phyloP scores from a whole-genome alignment of 2,888 invertebrate genomes.

The Deilephila elpenor region DNA sequence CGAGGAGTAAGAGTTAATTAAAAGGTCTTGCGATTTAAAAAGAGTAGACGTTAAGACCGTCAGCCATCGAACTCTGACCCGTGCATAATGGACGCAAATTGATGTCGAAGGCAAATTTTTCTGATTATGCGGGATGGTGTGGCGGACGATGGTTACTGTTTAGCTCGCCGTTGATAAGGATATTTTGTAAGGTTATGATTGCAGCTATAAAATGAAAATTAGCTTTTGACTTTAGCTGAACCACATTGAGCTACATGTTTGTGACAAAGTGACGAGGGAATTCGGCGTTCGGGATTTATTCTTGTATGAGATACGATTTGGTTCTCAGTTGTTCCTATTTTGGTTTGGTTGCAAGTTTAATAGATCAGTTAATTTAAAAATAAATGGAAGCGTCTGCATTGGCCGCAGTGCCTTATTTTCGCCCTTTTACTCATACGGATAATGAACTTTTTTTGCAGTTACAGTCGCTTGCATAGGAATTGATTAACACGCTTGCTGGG shows the following conservation, averaged over 20 bases:
- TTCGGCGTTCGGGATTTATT: no score
- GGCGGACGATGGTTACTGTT: constrained; percentile 40
- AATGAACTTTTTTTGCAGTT: background rate
- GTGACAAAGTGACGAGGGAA: no score
- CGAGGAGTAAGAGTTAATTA: constrained; percentile 38
- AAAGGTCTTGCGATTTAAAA: constrained; percentile 28
- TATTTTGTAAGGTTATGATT: constrained; percentile 1
- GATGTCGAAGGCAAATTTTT: constrained; percentile 69
- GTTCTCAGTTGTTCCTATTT: background rate
- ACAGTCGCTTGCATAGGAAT: background rate
- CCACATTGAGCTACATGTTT: no score
- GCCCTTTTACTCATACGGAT: background rate
- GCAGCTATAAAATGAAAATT: background rate
- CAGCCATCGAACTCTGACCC: constrained; percentile 70
- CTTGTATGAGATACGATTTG: no score
- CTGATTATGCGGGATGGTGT: constrained; percentile 56
- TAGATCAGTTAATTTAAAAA: no score
- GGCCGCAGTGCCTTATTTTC: no score
- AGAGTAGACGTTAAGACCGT: constrained; percentile 41
- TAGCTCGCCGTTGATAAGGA: constrained; percentile 10
- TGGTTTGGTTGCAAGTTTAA: background rate
- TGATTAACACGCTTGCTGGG: background rate
- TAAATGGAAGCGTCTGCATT: no score
- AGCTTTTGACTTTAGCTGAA: background rate
- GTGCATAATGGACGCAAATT: constrained; percentile 71